Percentiles rank a stretch among this genome's conserved stretches.
Conservation (phyloP, 2,113 vertebrate genomes). For the Gymnarchus niloticus region DNA sequence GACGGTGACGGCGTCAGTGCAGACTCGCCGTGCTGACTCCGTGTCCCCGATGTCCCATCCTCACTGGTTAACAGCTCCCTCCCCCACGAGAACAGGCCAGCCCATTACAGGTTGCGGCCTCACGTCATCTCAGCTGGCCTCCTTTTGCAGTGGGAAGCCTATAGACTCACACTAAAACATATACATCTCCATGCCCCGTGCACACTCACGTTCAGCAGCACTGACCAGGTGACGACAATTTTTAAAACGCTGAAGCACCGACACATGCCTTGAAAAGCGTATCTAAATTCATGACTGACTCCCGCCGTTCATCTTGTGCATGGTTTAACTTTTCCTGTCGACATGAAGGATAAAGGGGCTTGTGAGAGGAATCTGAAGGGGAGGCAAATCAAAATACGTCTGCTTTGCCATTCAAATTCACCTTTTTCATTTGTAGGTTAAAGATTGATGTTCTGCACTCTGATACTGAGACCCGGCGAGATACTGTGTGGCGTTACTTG, state of each 20-base stretch:
- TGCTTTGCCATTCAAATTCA: background rate
- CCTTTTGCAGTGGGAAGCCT: background rate
- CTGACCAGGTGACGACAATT: background rate
- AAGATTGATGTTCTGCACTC: background rate
- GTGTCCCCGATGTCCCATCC: conserved; percentile 19
- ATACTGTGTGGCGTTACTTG: background rate
- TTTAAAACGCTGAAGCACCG: background rate
- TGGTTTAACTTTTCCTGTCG: background rate
- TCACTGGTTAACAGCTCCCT: conserved; percentile 16
- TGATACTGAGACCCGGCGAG: background rate
- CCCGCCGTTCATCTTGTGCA: background rate
- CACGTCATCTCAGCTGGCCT: background rate
- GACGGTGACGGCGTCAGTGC: conserved; percentile 28
- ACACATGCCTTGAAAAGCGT: background rate
- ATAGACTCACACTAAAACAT: background rate
- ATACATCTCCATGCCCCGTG: background rate
- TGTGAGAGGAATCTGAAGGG: background rate
- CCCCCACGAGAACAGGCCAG: background rate
- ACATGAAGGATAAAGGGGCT: background rate
- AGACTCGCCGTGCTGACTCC: conserved; percentile 12
- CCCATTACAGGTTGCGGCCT: conserved; percentile 16
- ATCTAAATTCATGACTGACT: background rate
- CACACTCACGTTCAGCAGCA: background rate
- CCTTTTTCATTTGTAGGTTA: background rate
- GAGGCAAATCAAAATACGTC: background rate